phyloP scores from a whole-genome alignment of 1,140 invertebrate species.

The Plectus sambesii region DNA sequence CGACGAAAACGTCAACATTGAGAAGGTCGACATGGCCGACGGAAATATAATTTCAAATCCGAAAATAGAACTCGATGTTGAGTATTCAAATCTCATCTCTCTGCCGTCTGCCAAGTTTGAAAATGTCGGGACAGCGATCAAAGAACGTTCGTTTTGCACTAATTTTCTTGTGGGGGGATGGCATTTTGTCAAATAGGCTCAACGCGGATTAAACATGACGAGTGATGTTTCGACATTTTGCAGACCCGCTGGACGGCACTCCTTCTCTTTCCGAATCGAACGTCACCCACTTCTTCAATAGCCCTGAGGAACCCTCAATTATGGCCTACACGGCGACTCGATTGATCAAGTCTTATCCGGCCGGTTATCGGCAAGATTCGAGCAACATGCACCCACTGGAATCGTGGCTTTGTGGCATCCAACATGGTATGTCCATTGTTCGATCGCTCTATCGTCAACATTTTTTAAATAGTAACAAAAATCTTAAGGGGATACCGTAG shows the following conservation, averaged over 20 bases:
- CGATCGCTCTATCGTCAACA: no score
- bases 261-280: slow-evolving; percentile 31
- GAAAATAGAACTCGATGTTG: slow-evolving; percentile 10
- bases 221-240: no score
- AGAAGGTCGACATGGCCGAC: no score
- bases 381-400: slow-evolving; percentile 31
- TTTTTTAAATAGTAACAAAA: no score
- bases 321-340: slow-evolving; percentile 26
- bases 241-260: slow-evolving; percentile 32
- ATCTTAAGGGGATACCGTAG: no score
- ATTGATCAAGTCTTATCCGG: slow-evolving; percentile 31
- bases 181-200: slow-evolving; percentile 1
- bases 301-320: slow-evolving; percentile 20
- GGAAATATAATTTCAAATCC: no score
- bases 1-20: slow-evolving; percentile 7
- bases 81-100: slow-evolving; percentile 18
- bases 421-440: neutral
- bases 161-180: slow-evolving; percentile 5
- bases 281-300: slow-evolving; percentile 22
- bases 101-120: slow-evolving; percentile 24
- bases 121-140: slow-evolving; percentile 22
- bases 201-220: no score
- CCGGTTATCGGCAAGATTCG: slow-evolving; percentile 33
- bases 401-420: neutral
- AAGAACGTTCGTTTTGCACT: slow-evolving; percentile 18